These are phyloP conservation scores for Drosophila prolongata DNA, from an alignment of 2,888 invertebrate species.

Conservation along the genomic window DNA sequence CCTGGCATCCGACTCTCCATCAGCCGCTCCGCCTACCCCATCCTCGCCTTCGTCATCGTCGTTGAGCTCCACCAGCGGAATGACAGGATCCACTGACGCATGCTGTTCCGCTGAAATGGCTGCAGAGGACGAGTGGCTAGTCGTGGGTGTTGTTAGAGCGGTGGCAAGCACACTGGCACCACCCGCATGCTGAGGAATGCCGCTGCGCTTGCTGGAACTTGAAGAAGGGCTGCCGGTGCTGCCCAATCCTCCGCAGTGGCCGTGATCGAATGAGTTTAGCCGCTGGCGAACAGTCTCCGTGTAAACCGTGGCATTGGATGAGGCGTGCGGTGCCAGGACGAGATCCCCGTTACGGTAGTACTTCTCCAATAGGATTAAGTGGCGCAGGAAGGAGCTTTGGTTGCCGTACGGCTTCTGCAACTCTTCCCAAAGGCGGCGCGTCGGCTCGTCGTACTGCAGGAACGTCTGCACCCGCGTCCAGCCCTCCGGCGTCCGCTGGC, in stretches of 20 bases:
- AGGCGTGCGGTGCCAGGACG: constrained; percentile 89
- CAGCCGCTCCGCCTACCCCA: not conserved
- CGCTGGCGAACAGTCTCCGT: constrained; percentile 92
- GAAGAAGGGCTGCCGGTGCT: not conserved
- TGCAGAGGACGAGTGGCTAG: not conserved
- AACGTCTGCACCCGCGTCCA: constrained; percentile 93
- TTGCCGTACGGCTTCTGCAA: constrained; percentile 94
- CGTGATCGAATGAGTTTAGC: constrained; percentile 90
- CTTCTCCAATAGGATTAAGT: constrained; percentile 92
- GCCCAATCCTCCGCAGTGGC: constrained; percentile 76
- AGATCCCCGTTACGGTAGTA: constrained; percentile 93
- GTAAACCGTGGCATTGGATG: constrained; percentile 90
- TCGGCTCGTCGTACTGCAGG: constrained; percentile 93
- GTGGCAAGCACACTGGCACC: constrained; percentile 46
- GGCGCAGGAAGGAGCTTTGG: constrained; percentile 93
- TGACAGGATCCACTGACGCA: constrained; percentile 28
- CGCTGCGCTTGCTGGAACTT: not conserved
- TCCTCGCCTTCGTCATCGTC: constrained; percentile 61
- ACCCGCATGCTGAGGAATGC: not conserved
- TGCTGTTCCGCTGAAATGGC: constrained; percentile 17
- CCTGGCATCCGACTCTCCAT: not conserved
- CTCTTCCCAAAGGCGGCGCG: constrained; percentile 92
- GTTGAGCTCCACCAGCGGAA: constrained; percentile 74
- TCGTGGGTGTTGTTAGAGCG: constrained; percentile 16
- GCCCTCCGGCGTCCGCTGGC: constrained; percentile 89